Evolutionary conservation across 1,140 invertebrate species (phyloP), one percentile per base, ranked within the genome.

Genomic region (Acromyrmex echinatior): DNA sequence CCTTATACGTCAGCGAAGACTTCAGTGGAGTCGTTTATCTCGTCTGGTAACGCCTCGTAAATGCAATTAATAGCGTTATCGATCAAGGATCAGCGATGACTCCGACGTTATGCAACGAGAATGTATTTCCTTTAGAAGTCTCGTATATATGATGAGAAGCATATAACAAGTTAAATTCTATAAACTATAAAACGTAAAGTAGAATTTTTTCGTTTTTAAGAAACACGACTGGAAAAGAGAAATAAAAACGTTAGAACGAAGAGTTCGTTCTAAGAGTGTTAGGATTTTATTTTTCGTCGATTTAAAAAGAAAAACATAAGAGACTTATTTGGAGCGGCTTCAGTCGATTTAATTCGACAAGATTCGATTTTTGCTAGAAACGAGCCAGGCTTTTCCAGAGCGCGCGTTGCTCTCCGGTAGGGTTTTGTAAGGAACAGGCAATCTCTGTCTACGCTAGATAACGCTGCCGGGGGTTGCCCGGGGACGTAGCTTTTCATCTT

Each of bases 381-480:
- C 35, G 21, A 73, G 45, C 45, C 73, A 35, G 31, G 39, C 58
- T 90, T 80, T 88, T 90, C 85, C 79, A 25, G 66, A 53, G n/a
- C n/a, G n/a, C n/a, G 90, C 88, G 88, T 92, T 93, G 91, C 90
- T 81, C 88, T 88, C 70, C 86, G 84, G 78, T 73, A 81, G 85
- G 90, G 84, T 94, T 92, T 91, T 92, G 85, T 92, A 92, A 93
- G 93, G 90, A 93, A 92, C 92, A 92, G 92, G 92, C 93, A 93
- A 94, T 94, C 93, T 94, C 93, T 94, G 93, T 93, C 93, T 90
- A 90, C 86, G 93, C 88, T 91, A 93, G 93, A 94, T 94, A 94
- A 94, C 93, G 91, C 89, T 88, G 86, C 58, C 71, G 56, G 62
- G 51, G 79, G 45, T 35, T 74, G 79, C 76, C 49, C 25, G 76